Percentiles rank a stretch among this genome's conserved stretches.
Conservation (phyloP, 2,888 invertebrate genomes). For the Archaeoteleia sp. region DNA sequence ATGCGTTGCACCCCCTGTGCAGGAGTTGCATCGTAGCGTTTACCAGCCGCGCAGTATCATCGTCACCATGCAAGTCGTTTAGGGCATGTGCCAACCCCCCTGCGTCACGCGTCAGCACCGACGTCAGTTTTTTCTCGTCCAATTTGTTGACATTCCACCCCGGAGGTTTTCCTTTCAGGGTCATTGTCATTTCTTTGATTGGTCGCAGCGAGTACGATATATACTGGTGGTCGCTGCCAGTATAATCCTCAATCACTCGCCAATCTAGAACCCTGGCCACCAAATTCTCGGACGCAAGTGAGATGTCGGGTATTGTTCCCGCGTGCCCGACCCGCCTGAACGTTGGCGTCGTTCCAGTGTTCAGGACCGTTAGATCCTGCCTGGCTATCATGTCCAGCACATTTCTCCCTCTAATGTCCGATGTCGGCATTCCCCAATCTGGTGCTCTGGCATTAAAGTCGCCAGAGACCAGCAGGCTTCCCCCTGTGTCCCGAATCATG, state of each 20-base stretch:
- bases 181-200: background rate
- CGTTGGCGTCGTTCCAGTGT: slow-evolving; percentile 6
- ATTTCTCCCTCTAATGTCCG: background rate
- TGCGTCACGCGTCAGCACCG: no score
- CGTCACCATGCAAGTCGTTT: slow-evolving; percentile 1
- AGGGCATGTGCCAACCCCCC: no score
- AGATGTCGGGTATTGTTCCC: slow-evolving; percentile 41
- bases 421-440: background rate
- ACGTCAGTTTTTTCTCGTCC: no score
- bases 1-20: slow-evolving; percentile 8
- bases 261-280: slow-evolving; percentile 4
- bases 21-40: slow-evolving; percentile 3
- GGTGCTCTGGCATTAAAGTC: background rate
- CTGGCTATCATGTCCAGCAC: background rate
- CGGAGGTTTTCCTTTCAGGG: no score
- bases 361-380: background rate
- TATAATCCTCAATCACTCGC: slow-evolving; percentile 25
- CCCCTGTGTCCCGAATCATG: background rate
- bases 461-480: background rate
- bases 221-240: slow-evolving; percentile 37
- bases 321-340: slow-evolving; percentile 38
- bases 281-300: slow-evolving; percentile 32
- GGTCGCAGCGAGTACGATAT: slow-evolving; percentile 10
- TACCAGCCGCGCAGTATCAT: background rate
- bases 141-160: no score